Evolutionary conservation across 2,888 invertebrate genomes (phyloP), one percentile per base, ranked within the genome.

Genomic region (Tryphoninae sp.): DNA sequence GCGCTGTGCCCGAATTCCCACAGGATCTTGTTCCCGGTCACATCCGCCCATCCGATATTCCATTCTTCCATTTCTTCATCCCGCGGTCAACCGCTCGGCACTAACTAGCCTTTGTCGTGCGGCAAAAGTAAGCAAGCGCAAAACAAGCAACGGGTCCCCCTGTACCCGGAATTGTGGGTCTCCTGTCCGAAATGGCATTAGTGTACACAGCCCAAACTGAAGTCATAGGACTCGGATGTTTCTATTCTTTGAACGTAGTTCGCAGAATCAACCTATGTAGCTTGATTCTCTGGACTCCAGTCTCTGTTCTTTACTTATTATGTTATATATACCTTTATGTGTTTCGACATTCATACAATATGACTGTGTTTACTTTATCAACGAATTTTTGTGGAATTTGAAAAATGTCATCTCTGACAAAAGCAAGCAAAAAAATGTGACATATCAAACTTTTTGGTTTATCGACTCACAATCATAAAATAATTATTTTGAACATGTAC

Each of bases 1-100:
- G 72, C 61, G 42, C 74, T 51, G 26, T 59, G 26, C 80, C 77
- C 67, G 71, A 83, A 83, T 84, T 85, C 85, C 84, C 85, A 78
- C 72, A 80, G 77, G 85, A 68, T 72, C 78, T 61, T 53, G 74
- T 80, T 68, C 51, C 75, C 67, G 53, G 53, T 72, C 58, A 53
- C 75, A 61, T 79, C 80, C 73, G 51, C 69, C 65, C 75, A 61
- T 42, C 71, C 61, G 49, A 22, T 22, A 73, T 79, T 78, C 79
- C 75, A 75, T 79, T 81, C 77, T 72, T 79, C 68, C 62, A 40
- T 77, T 78, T 82, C 83, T 76, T 83, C 81, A 69, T 80, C 58
- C 83, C 78, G 72, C n/a, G 71, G 51, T 68, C 82, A 73, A 49
- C 80, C 71, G 74, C 80, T 65, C 81, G 62, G 69, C 82, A 72